Base-by-base conservation (phyloP, 2,888 invertebrate species). In the Habrosyne pyritoides region DNA sequence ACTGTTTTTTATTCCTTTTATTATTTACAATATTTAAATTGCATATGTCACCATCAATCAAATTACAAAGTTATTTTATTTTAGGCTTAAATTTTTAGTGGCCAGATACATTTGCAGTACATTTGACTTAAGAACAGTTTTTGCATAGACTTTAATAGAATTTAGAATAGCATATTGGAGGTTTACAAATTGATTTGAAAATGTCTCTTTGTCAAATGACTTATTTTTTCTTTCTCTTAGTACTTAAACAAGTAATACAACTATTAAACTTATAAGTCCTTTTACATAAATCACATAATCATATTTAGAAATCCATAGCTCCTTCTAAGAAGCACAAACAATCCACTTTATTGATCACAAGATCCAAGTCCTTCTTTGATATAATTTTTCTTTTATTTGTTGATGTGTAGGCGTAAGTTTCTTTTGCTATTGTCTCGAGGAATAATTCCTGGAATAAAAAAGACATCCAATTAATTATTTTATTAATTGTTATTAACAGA, bases 261-360 rank as follows among this genome's bases (percentile, higher is more conserved):
- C 14, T 1, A 42, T 8, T 2, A 18, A 2, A 33, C 33, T 33
- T 42, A 42, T 18, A 2, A 18, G 2, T 42, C 14, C 42, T 42
- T 42, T 18, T 8, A 7, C 21, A 53, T 42, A 49, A 22, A 26
- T 33, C 6, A 30, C 21, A 14, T 21, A 22, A 4, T 46, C 10
- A 21, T 47, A 53, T 52, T 75, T 59, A 91, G 68, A 92, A 95
- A 83, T 95, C 95, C 87, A 96, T 93, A 61, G 96, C 95, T 61
- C 97, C 98, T 81, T 98, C 98, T 49, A 98, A 87, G 82, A 98
- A 98, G 77, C 96, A 95, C 49, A 98, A 92, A 55, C 96, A 95
- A 72, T 97, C 96, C 2, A 96, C 94, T 71, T 94, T 95, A 57
- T 96, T 95, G 62, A 98, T 95, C 8, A 96, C 96, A 62, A 94